Base-by-base conservation (phyloP, 2,888 invertebrate genomes). In the Ametastegia equiseti region DNA sequence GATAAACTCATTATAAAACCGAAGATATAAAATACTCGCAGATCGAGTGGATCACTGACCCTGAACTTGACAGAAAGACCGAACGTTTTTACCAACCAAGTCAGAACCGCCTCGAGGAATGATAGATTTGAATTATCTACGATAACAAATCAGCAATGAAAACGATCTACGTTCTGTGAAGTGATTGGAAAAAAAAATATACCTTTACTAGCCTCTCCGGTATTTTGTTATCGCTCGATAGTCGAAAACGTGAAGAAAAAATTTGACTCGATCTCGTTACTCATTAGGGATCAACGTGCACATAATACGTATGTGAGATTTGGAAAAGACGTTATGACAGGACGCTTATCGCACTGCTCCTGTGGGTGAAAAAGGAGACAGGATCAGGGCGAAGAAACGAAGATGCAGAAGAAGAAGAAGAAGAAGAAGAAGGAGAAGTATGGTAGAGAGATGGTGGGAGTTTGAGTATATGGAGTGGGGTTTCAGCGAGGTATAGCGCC, bases 401-500 rank as follows among this genome's bases (percentile, higher is more conserved):
- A 67, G 39, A 36, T 15, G 67, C 36, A 36, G 65, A 19, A 67
- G 65, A 19, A 67, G 65, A 19, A 33, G 33, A 19, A 65, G 65
- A n/a, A 19, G 65, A n/a, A 33, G 33, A 33, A 63, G 36, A 39
- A 39, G 39, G 23, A 42, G n/a, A 45, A 27, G 30, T 1, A 63
- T 63, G 27, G 45, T 45, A 15, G 71, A 71, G 45, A n/a, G n/a
- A 75, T 11, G 75, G 54, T 75, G 75, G 75, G 75, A 75, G 75
- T 81, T 75, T 54, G 75, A 75, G 75, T 81, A 71, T 54, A 60
- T 79, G 81, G 78, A 79, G 82, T 65, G 73, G 77, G 79, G 73
- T 54, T 80, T n/a, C n/a, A n/a, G n/a, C n/a, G 81, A 63, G 63
- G 67, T 75, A 75, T 81, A 80, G 81, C 81, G 82, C 78, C 73